Base-by-base conservation (phyloP, 2,797 vertebrate genomes). In the Myotis pilosus region DNA sequence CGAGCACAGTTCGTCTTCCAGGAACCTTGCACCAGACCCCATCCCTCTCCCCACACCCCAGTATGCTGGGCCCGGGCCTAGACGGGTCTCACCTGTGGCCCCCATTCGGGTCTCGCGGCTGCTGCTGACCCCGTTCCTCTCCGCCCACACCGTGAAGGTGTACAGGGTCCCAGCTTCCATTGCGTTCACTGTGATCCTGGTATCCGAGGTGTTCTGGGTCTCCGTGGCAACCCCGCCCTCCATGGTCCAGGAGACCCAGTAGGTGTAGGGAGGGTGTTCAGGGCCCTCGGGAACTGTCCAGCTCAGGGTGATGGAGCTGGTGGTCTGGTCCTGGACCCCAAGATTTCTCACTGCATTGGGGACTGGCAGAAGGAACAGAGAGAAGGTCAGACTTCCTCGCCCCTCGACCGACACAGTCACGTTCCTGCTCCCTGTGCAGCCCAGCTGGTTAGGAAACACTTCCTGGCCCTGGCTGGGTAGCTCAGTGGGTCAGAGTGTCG, bases 161-260 rank as follows among this genome's bases (percentile, higher is more conserved):
- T 89, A 94, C 17, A 57, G 20, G 7, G 23, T 80, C 51, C 87
- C 94, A 12, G 75, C 22, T 0, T 79, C 8, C 22, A 94, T 15
- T 3, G 7, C 8, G 2, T 3, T 6, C 20, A 86, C 17, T 0
- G 11, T 69, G 57, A 87, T 1, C 0, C 3, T 0, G 3, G 55
- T 47, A 0, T 44, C 64, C 0, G 1, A 3, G 16, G 60, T 75
- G 9, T 0, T 7, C 1, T 5, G 8, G 12, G 4, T 12, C 17
- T 3, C 2, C 0, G 33, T 0, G 11, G 1, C 1, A 6, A 0
- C 0, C 0, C 0, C 5, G 16, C 22, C 41, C 8, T 66, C 74
- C 41, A 57, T 0, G 1, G 3, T 28, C 44, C 92, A 93, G 0
- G 55, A 94, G 55, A 91, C 30, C 78, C 28, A 1, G 81, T 53